These are phyloP conservation scores for Rhinella marina DNA, from an alignment of 2,797 vertebrate species.

Conservation along the genomic window DNA sequence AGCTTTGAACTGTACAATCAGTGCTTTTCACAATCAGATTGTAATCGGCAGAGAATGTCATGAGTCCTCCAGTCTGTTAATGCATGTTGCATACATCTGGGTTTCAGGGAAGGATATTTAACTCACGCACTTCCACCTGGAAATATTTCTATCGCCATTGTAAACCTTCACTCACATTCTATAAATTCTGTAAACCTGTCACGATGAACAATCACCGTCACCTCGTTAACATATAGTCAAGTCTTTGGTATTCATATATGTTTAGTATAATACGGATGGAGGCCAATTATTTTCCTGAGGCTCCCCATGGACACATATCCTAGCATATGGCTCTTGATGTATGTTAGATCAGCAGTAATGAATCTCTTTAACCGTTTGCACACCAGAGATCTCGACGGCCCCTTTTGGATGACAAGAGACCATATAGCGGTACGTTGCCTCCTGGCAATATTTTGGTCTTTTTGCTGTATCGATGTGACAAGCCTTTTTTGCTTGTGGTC, in stretches of 20 bases:
- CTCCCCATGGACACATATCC: constrained; percentile 12
- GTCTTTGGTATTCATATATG: constrained; percentile 14
- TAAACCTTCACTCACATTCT: background rate
- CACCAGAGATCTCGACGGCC: background rate
- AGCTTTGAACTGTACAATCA: too few relatives aligned
- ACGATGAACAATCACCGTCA: background rate
- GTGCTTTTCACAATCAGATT: too few relatives aligned
- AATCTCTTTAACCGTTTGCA: constrained; percentile 15
- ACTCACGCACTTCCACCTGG: too few relatives aligned
- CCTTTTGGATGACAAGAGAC: too few relatives aligned
- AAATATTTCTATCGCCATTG: background rate
- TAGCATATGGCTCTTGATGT: constrained; percentile 51
- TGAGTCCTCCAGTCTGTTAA: too few relatives aligned
- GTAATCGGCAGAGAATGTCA: too few relatives aligned
- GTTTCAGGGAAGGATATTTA: too few relatives aligned
- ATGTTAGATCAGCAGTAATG: constrained; percentile 19
- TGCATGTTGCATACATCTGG: too few relatives aligned
- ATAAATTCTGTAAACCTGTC: background rate
- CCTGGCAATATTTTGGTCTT: background rate
- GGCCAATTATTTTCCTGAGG: constrained; percentile 40
- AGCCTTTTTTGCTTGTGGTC: background rate
- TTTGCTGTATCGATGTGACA: background rate
- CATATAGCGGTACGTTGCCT: background rate
- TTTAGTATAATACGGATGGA: constrained; percentile 28
- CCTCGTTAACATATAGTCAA: constrained; percentile 10